These are phyloP conservation scores for Vesta saturnalis DNA, from an alignment of 2,888 invertebrate species.

Conservation along the genomic window DNA sequence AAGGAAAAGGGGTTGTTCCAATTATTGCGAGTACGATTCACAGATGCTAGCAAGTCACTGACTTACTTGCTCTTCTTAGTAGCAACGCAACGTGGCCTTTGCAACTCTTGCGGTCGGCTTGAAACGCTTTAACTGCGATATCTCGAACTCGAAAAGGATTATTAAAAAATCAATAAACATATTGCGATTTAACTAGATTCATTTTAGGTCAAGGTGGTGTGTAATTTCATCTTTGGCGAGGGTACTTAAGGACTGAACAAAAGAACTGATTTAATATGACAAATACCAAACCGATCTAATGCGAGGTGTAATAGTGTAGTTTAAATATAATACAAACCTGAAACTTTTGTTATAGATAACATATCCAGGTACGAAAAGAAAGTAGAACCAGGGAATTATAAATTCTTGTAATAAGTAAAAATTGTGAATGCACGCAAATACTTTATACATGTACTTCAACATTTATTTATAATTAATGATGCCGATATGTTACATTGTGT, in stretches of 20 bases:
- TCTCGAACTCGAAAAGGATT: constrained; percentile 9
- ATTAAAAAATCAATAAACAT: constrained; percentile 7
- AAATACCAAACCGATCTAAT: no score
- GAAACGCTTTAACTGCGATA: constrained; percentile 44
- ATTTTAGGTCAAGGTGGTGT: constrained; percentile 18
- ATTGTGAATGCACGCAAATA: no score
- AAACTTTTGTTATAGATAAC: no score
- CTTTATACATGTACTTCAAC: no score
- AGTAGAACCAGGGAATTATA: no score
- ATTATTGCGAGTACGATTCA: constrained; percentile 42
- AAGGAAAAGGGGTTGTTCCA: constrained; percentile 33
- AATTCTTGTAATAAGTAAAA: no score
- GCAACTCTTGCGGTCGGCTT: constrained; percentile 45
- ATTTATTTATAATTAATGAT: neutral
- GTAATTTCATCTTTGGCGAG: neutral
- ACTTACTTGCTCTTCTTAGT: constrained; percentile 48
- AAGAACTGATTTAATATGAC: no score
- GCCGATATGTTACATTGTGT: neutral
- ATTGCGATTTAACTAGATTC: constrained; percentile 3
- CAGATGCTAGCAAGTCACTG: constrained; percentile 56
- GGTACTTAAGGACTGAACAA: neutral
- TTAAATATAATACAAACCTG: no score
- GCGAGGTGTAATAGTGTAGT: no score
- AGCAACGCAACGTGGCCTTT: constrained; percentile 46
- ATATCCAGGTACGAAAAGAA: no score